Conservation (phyloP, 2,888 invertebrate genomes). For the Caprella mutica region DNA sequence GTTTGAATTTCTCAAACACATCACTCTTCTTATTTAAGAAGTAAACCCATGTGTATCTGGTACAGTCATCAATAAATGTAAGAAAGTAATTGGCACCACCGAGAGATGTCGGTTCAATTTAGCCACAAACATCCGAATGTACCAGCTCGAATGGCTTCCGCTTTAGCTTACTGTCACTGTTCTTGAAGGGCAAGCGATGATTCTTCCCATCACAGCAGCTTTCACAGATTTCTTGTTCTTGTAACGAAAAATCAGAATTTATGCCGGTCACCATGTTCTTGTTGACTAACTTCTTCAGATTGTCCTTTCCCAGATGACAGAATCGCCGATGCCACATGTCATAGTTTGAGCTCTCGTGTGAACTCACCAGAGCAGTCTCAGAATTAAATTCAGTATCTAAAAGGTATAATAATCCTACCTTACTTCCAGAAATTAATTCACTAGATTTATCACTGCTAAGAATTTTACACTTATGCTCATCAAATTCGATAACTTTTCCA, state of each 20-base stretch:
- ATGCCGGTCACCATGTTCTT: background rate
- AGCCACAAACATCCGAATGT: background rate
- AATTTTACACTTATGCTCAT: background rate
- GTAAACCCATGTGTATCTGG: background rate
- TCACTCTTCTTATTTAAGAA: background rate
- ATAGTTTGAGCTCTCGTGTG: too few species aligned
- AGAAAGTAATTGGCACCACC: background rate
- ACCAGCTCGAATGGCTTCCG: background rate
- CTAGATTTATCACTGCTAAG: background rate
- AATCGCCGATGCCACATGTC: background rate
- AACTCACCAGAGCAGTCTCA: too few species aligned
- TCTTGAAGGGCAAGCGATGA: background rate
- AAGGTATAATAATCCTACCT: too few species aligned
- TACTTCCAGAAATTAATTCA: background rate
- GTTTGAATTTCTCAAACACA: background rate
- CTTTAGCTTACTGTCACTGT: too few species aligned
- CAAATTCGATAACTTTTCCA: background rate
- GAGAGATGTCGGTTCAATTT: background rate
- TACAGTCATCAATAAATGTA: background rate
- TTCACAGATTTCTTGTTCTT: background rate
- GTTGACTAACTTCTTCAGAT: background rate
- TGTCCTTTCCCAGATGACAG: background rate
- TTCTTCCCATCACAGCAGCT: background rate
- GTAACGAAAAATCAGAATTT: background rate
- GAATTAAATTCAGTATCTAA: too few species aligned